Percentiles rank a stretch among this genome's conserved stretches.
phyloP scores from a whole-genome alignment of 2,888 invertebrate species.

The Drosophila niveifrons region DNA sequence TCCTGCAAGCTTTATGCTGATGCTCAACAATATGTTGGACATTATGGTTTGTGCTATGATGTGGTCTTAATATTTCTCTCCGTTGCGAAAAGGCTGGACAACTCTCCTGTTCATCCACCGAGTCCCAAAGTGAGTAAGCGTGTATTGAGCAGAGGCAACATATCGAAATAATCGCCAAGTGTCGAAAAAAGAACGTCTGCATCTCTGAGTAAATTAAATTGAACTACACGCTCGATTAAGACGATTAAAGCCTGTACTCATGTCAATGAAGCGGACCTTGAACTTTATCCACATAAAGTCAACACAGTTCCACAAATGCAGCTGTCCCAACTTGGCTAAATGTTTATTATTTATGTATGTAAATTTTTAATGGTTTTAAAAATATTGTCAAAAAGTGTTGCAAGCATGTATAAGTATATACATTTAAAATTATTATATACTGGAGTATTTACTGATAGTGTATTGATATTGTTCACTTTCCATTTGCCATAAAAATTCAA shows the following conservation, averaged over 20 bases:
- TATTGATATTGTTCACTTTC: too few species aligned
- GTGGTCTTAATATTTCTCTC: neutral
- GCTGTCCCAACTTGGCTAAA: slow-evolving; percentile 31
- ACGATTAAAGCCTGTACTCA: neutral
- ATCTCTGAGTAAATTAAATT: slow-evolving; percentile 20
- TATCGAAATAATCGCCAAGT: slow-evolving; percentile 8
- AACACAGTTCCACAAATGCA: slow-evolving; percentile 16
- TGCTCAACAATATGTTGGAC: neutral
- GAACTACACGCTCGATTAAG: slow-evolving; percentile 17
- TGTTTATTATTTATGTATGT: neutral
- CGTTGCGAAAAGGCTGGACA: slow-evolving; percentile 4
- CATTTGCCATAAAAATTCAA: too few species aligned
- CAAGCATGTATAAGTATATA: neutral
- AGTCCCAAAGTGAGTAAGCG: slow-evolving; percentile 7
- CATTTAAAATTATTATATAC: too few species aligned
- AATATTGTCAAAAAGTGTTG: neutral
- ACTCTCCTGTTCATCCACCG: slow-evolving; percentile 2
- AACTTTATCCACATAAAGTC: slow-evolving; percentile 18
- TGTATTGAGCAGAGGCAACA: slow-evolving; percentile 1
- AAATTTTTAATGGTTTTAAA: neutral
- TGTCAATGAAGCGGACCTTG: slow-evolving; percentile 19
- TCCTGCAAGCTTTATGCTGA: neutral
- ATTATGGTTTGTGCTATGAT: slow-evolving; percentile 23
- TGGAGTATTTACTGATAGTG: too few species aligned
- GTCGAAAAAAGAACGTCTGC: slow-evolving; percentile 19